Evolutionary conservation across 2,113 vertebrate species (phyloP).

Genomic region (Hippolais icterina): DNA sequence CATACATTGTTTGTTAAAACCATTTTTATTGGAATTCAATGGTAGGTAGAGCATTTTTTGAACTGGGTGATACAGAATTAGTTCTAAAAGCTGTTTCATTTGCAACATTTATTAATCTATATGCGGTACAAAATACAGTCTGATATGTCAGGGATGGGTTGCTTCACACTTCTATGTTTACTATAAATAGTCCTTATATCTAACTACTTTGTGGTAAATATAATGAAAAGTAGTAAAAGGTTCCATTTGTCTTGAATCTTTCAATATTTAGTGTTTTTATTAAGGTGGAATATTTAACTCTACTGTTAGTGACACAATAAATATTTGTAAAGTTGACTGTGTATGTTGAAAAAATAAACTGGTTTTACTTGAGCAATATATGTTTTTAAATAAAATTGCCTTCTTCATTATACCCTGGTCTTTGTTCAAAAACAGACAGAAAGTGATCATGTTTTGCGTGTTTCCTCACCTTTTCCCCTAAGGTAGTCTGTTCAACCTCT

Average conservation of each 20-base stretch:
- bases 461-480: background rate
- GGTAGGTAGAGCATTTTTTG: background rate
- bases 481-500: background rate
- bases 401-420: background rate
- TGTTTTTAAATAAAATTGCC: background rate
- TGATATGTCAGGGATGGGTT: background rate
- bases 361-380: background rate
- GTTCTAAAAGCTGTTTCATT: background rate
- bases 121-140: background rate
- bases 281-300: background rate
- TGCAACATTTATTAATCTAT: background rate
- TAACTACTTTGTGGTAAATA: background rate
- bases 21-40: fast-evolving
- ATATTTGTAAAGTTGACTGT: background rate
- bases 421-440: background rate
- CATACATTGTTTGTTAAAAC: background rate
- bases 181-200: background rate
- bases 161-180: background rate
- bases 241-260: background rate
- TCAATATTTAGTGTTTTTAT: background rate
- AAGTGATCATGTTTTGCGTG: background rate
- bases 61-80: background rate
- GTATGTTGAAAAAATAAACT: background rate
- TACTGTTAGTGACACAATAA: background rate
- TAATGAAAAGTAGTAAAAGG: background rate